Percentiles rank a stretch among this genome's conserved stretches.
phyloP scores from a whole-genome alignment of 2,888 invertebrate species.

The Mesorhabditis spiculigera region DNA sequence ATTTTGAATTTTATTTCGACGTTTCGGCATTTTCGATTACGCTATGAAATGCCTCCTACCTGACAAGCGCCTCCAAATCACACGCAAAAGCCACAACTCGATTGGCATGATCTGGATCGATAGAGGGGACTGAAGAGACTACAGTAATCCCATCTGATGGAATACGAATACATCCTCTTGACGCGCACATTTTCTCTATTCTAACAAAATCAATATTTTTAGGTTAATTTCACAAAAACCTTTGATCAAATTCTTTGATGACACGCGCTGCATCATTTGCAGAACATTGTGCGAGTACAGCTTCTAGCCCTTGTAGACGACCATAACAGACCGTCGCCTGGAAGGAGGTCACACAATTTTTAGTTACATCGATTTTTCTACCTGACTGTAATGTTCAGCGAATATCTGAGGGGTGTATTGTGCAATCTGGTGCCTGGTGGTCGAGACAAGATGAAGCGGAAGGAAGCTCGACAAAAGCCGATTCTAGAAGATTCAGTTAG shows the following conservation, averaged over 20 bases:
- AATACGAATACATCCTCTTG: constrained; percentile 29
- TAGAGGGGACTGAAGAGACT: constrained; percentile 9
- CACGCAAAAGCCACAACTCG: constrained; percentile 33
- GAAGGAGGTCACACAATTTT: constrained; percentile 5
- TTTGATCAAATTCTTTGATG: constrained; percentile 45
- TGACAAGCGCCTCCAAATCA: constrained; percentile 32
- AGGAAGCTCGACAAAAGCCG: constrained; percentile 44
- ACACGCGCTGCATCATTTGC: constrained; percentile 50
- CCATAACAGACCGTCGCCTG: constrained; percentile 50
- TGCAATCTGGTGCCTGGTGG: constrained; percentile 48
- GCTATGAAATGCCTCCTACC: constrained; percentile 13
- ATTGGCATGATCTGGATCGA: constrained; percentile 35
- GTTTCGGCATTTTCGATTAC: neutral
- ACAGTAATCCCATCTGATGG: constrained; percentile 9
- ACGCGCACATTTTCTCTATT: constrained; percentile 22
- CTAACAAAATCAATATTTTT: constrained; percentile 6
- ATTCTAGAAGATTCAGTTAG: constrained; percentile 29
- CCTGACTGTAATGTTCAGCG: constrained; percentile 44
- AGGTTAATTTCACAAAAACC: neutral
- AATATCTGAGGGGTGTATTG: constrained; percentile 43
- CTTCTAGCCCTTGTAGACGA: constrained; percentile 45
- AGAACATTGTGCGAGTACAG: constrained; percentile 45
- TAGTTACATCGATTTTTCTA: constrained; percentile 11
- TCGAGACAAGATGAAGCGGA: constrained; percentile 45
- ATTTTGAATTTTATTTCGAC: neutral